Conservation (phyloP, 2,888 invertebrate species). For the Tipula helvola region DNA sequence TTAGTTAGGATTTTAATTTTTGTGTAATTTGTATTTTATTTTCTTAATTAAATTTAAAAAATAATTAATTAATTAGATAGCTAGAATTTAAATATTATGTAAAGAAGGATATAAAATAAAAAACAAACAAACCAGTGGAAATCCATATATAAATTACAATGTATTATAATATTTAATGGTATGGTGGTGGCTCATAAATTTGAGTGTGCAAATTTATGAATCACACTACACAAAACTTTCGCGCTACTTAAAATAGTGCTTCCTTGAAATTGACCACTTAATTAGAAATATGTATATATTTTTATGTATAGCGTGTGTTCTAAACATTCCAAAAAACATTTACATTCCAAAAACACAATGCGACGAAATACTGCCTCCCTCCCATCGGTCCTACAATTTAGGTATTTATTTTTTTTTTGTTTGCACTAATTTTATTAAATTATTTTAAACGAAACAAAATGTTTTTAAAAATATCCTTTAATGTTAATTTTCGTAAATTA, state of each 20-base stretch:
- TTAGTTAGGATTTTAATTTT: background rate
- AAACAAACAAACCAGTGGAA: background rate
- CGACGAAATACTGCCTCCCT: background rate
- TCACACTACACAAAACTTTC: background rate
- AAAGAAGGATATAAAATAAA: background rate
- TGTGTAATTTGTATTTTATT: background rate
- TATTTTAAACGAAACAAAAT: background rate
- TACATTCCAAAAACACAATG: background rate
- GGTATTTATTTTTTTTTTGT: background rate
- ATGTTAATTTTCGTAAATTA: background rate
- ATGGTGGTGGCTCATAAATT: background rate
- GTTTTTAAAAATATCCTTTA: background rate
- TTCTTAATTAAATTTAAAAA: background rate
- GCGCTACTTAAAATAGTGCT: background rate
- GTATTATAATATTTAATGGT: background rate
- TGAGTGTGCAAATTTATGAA: background rate
- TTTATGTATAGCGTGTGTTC: background rate
- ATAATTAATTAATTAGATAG: background rate
- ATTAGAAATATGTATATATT: background rate
- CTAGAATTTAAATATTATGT: background rate
- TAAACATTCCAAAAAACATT: background rate
- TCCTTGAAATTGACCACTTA: background rate
- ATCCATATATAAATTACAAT: background rate
- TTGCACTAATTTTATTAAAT: background rate
- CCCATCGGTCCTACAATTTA: background rate